Conservation (phyloP, 2,888 invertebrate genomes). For the Drosophila austrosaltans region DNA sequence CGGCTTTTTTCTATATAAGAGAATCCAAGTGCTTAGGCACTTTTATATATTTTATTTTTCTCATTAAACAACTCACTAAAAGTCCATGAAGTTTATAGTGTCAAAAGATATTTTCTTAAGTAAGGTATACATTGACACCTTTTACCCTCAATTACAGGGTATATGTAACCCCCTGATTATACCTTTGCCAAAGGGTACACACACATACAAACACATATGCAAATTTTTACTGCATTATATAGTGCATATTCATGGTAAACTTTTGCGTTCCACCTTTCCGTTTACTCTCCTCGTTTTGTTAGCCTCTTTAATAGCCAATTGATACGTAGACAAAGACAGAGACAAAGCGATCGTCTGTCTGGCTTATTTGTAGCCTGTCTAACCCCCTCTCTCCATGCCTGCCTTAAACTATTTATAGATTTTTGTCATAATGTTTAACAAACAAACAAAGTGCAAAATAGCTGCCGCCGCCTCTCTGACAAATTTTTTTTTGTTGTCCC, state of each 20-base stretch:
- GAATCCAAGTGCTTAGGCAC: too few species aligned
- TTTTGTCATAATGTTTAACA: constrained; percentile 77
- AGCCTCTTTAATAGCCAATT: background rate
- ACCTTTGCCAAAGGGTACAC: too few species aligned
- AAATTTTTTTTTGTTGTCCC: constrained; percentile 39
- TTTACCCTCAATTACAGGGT: background rate
- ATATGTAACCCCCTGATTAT: background rate
- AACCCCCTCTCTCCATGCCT: background rate
- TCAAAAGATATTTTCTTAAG: too few species aligned
- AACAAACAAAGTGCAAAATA: constrained; percentile 64
- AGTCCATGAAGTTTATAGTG: too few species aligned
- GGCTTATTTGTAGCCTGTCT: constrained; percentile 27
- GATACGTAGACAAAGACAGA: constrained; percentile 9
- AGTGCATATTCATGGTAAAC: constrained; percentile 4
- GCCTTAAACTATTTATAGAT: constrained; percentile 64
- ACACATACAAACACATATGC: background rate
- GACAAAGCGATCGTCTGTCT: constrained; percentile 10
- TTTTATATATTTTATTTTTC: too few species aligned
- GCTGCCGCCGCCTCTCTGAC: constrained; percentile 53
- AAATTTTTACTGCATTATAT: constrained; percentile 1
- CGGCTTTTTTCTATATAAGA: too few species aligned
- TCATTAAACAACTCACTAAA: too few species aligned
- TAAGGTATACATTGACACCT: too few species aligned
- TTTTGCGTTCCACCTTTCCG: background rate
- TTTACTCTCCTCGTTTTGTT: background rate